Base-by-base conservation (phyloP, 2,113 vertebrate species). In the Caracal caracal region DNA sequence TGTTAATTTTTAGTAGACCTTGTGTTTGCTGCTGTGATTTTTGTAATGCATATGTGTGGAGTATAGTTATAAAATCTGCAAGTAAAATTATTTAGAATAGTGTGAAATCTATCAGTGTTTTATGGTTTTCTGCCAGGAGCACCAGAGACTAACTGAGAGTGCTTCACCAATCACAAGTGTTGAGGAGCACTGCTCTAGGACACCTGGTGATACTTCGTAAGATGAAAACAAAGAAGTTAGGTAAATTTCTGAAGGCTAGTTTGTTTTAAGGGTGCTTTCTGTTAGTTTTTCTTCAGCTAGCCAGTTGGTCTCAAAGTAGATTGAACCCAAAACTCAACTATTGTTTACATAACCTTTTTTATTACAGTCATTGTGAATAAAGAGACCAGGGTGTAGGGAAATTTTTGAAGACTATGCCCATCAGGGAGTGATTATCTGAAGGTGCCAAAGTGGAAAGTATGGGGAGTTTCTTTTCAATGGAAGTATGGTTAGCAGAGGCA, bases 1-100 rank as follows among this genome's bases (percentile, higher is more conserved):
- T 88, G 85, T 88, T 79, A 79, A 93, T 96, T 94, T 94, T 78
- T 49, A 66, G 12, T 22, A 70, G 79, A 76, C 22, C 20, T 16
- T 11, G 10, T 73, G 43, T 92, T 71, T 87, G 82, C 65, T 59
- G 0, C 37, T 51, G 40, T 70, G 83, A 43, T 83, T 81, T 76
- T 68, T 66, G 11, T 87, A 40, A 30, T 71, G n/a, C 28, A 4
- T 65, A 12, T 37, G 17, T 24, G 1, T 70, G 30, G 70, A 56
- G 43, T 10, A 19, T 59, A 87, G 61, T 73, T 79, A 30, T 3
- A 43, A 26, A 63, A 43, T 53, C 70, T 78, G 12, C 70, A 33
- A 78, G 10, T 88, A 28, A 59, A n/a, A 70, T 88, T 30, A 37
- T 13, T 40, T 92, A 6, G 70, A 78, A 79, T 16, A 66, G n/a